Conservation (phyloP, 1,140 invertebrate species). For the Capitella teleta region DNA sequence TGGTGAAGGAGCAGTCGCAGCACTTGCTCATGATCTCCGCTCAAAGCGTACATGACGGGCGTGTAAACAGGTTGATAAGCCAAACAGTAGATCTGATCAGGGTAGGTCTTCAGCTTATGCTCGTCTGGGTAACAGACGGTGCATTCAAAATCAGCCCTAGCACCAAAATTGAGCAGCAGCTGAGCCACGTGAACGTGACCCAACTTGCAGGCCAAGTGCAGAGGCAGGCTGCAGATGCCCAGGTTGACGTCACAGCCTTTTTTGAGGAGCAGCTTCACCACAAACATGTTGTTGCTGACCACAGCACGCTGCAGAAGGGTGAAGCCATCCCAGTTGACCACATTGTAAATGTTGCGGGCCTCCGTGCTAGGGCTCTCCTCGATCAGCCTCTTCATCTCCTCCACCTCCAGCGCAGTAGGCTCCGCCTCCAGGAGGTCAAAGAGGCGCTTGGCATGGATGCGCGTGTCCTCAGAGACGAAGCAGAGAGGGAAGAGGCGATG, state of each 20-base stretch:
- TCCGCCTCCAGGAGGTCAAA: conserved; percentile 8
- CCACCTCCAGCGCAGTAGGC: conserved; percentile 4
- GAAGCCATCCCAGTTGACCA: conserved; percentile 13
- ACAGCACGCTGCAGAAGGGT: conserved; percentile 11
- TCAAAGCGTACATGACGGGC: conserved; percentile 10
- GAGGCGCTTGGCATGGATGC: conserved; percentile 9
- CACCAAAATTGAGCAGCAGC: conserved; percentile 9
- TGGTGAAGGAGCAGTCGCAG: conserved; percentile 12
- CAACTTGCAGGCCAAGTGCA: conserved; percentile 10
- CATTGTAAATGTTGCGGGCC: conserved; percentile 6
- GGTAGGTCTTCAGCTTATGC: conserved; percentile 12
- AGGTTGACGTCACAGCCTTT: conserved; percentile 12
- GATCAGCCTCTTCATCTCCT: conserved; percentile 9
- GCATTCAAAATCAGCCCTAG: conserved; percentile 11
- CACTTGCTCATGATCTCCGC: conserved; percentile 10
- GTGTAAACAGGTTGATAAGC: conserved; percentile 13
- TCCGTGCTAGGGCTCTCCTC: conserved; percentile 8
- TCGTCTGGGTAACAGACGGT: conserved; percentile 13
- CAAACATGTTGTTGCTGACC: conserved; percentile 7
- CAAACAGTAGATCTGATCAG: conserved; percentile 12
- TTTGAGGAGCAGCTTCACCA: conserved; percentile 12
- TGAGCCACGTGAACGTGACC: conserved; percentile 11
- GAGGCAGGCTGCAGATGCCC: conserved; percentile 12
- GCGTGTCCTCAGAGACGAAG: conserved; percentile 9
- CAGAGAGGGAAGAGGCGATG: conserved; percentile 10